Conservation (phyloP, 1,140 invertebrate species). For the Bilobella aurantiaca region DNA sequence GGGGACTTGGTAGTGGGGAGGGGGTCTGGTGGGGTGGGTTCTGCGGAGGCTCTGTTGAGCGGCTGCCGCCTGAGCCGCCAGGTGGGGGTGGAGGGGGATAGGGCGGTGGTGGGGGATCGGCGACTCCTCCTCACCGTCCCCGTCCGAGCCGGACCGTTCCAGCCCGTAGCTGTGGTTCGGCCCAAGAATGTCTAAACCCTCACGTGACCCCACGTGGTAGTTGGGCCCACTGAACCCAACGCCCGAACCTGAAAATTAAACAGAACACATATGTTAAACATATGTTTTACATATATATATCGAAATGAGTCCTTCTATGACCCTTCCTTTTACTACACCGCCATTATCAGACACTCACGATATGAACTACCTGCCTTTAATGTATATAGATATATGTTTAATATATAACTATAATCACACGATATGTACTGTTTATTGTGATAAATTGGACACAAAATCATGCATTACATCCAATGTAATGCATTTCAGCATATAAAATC, state of each 20-base stretch:
- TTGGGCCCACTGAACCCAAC: conserved; percentile 27
- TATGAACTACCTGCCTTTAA: too few relatives aligned
- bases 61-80: background rate
- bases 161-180: conserved; percentile 16
- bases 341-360: too few relatives aligned
- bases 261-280: conserved; percentile 10
- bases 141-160: conserved; percentile 29
- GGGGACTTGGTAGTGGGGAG: conserved; percentile 1
- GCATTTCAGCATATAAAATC: too few relatives aligned
- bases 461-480: too few relatives aligned
- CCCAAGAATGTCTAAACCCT: conserved; percentile 25
- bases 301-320: too few relatives aligned
- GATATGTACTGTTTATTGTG: too few relatives aligned
- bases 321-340: too few relatives aligned
- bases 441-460: too few relatives aligned
- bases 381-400: too few relatives aligned
- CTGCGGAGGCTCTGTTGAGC: background rate
- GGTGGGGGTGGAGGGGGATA: background rate
- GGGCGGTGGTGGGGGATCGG: conserved; percentile 20
- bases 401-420: too few relatives aligned
- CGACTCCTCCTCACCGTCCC: conserved; percentile 32
- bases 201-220: conserved; percentile 33
- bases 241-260: conserved; percentile 25
- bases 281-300: too few relatives aligned
- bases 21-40: background rate